These are phyloP conservation scores for Clytia hemisphaerica DNA, from an alignment of 30 jellyfish, hydroid and myxozoan species.

Conservation along the genomic window DNA sequence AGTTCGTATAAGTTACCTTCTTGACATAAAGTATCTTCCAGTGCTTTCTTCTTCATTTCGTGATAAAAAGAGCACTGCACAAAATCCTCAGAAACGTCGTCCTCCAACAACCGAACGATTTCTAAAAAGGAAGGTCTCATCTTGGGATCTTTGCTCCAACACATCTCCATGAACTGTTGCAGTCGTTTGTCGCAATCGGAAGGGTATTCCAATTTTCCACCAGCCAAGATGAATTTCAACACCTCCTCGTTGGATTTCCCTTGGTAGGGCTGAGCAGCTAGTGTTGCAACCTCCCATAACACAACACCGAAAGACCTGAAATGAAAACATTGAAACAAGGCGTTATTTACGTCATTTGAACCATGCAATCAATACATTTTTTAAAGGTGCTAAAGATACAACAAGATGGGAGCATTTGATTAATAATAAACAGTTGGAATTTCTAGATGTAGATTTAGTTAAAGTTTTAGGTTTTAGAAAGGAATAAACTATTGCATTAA, in stretches of 20 bases:
- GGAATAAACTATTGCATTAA: too few species aligned
- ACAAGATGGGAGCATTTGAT: too few species aligned
- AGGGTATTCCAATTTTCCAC: conserved; percentile 80
- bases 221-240: conserved; percentile 63
- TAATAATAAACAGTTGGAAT: neutral
- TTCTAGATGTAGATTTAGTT: neutral
- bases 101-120: conserved; percentile 66
- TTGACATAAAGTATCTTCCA: conserved; percentile 36
- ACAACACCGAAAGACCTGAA: conserved; percentile 94
- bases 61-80: conserved; percentile 69
- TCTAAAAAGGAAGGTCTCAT: conserved; percentile 83
- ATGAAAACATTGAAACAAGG: neutral
- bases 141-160: conserved; percentile 86
- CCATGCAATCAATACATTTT: too few species aligned
- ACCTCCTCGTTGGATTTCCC: conserved; percentile 92
- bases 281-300: conserved; percentile 86
- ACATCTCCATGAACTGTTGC: conserved; percentile 67
- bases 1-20: conserved; percentile 1
- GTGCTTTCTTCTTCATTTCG: conserved; percentile 74
- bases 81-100: conserved; percentile 65
- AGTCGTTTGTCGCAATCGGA: conserved; percentile 69
- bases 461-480: too few species aligned
- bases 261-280: conserved; percentile 95
- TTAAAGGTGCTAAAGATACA: too few species aligned
- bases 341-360: neutral